Conservation (phyloP, 1,140 invertebrate species). For the Megathymus violae region DNA sequence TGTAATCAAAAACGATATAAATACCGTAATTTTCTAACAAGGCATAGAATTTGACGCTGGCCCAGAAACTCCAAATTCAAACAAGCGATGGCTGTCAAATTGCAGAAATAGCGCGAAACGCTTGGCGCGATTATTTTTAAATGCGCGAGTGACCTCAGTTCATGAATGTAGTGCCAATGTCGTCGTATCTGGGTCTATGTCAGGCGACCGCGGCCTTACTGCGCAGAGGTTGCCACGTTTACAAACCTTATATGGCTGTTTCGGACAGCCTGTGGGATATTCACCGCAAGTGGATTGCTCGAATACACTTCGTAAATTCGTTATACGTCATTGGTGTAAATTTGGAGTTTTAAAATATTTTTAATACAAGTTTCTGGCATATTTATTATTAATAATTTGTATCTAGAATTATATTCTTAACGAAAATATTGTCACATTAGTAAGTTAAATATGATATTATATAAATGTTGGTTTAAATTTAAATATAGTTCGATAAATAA, state of each 20-base stretch:
- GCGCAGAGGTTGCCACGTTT: conserved; percentile 55
- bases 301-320: neutral
- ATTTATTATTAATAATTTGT: too few species aligned
- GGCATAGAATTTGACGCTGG: neutral
- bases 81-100: conserved; percentile 49
- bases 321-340: too few species aligned
- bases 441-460: too few species aligned
- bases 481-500: too few species aligned
- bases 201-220: conserved; percentile 64
- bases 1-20: neutral
- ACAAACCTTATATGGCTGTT: conserved; percentile 72
- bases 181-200: conserved; percentile 79
- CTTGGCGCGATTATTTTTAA: conserved; percentile 72
- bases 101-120: conserved; percentile 49
- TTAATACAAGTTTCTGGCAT: too few species aligned
- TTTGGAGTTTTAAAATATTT: too few species aligned
- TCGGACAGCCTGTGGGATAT: conserved; percentile 50
- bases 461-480: too few species aligned
- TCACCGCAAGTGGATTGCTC: conserved; percentile 18
- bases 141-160: conserved; percentile 75
- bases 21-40: neutral
- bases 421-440: too few species aligned
- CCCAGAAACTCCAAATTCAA: conserved; percentile 46
- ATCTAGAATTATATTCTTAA: too few species aligned
- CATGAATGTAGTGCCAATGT: conserved; percentile 83